Evolutionary conservation across 2,888 invertebrate species (phyloP), one percentile per base, ranked within the genome.

Genomic region (Cremastinae sp.): DNA sequence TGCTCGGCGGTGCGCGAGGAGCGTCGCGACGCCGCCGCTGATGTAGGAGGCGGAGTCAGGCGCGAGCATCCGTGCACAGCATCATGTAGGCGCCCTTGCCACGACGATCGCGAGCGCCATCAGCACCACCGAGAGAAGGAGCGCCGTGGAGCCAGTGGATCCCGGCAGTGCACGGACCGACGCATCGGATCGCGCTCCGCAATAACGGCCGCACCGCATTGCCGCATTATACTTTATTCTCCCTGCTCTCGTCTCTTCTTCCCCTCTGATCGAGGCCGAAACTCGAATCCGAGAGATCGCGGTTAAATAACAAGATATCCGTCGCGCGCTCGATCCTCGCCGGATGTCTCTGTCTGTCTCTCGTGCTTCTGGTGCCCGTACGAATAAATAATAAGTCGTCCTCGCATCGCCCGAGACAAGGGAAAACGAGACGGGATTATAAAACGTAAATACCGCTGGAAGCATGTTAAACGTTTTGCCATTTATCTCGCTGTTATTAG

Each of bases 201-300:
- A 76, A 73, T 8, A 76, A 79, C 80, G 79, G 64, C 53, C 56
- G 58, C 84, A 79, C 85, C 84, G 86, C 85, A 87, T 85, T 86
- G 86, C 86, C 80, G 86, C 84, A 84, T 81, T 84, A 77, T 74
- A n/a, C n/a, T 64, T 62, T 20, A 71, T 64, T 59, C 16, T 43
- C 14, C 22, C 12, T 1, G 41, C 14, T 8, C 7, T 36, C 10
- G 10, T 65, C 16, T 43, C 53, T n/a, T 53, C 38, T 58, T 20
- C 20, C 43, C 41, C 41, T 43, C 8, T 2, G 8, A 9, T n/a
- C 12, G n/a, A n/a, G n/a, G 2, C n/a, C 10, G 10, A 2, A n/a
- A 41, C 41, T 41, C 41, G 12, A 41, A 2, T 2, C 2, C 4
- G 41, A 41, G 12, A 41, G 12, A 41, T n/a, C 28, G 5, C 28